Conservation (phyloP, 53 echinoderm and acorn worm genomes). For the Temnopleurus reevesii region DNA sequence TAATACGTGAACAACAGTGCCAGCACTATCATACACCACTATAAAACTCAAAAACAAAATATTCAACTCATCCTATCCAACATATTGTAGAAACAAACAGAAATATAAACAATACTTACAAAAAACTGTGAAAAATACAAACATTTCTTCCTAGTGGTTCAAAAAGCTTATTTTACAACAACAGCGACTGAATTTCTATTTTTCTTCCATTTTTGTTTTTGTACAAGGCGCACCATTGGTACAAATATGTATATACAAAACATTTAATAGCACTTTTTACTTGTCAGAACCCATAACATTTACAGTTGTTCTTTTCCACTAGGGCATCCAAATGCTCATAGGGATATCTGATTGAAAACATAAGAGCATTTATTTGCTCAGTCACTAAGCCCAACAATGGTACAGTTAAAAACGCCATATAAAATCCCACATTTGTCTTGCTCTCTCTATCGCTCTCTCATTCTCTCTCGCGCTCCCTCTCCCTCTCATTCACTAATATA, state of each 20-base stretch:
- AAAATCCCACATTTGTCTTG: too few relatives aligned
- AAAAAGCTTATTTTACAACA: slow-evolving; percentile 46
- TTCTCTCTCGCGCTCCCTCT: neutral
- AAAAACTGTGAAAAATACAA: slow-evolving; percentile 37
- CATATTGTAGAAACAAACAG: neutral
- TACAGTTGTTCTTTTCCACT: neutral
- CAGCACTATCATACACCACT: slow-evolving; percentile 45
- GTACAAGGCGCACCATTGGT: neutral
- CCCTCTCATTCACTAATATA: neutral
- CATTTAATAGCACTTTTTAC: neutral
- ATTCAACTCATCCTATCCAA: neutral
- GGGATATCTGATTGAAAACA: neutral
- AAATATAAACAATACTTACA: slow-evolving; percentile 49
- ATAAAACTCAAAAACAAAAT: slow-evolving; percentile 24
- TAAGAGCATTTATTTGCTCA: neutral
- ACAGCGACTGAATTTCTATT: slow-evolving; percentile 8
- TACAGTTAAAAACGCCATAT: neutral
- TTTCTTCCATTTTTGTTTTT: neutral
- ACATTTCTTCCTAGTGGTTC: slow-evolving; percentile 24
- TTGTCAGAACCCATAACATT: neutral
- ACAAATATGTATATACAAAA: neutral
- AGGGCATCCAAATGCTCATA: neutral
- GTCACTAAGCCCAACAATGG: neutral
- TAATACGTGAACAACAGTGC: neutral
- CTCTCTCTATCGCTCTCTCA: too few relatives aligned